phyloP scores from a whole-genome alignment of 2,888 invertebrate genomes.

The Amiota mariae region DNA sequence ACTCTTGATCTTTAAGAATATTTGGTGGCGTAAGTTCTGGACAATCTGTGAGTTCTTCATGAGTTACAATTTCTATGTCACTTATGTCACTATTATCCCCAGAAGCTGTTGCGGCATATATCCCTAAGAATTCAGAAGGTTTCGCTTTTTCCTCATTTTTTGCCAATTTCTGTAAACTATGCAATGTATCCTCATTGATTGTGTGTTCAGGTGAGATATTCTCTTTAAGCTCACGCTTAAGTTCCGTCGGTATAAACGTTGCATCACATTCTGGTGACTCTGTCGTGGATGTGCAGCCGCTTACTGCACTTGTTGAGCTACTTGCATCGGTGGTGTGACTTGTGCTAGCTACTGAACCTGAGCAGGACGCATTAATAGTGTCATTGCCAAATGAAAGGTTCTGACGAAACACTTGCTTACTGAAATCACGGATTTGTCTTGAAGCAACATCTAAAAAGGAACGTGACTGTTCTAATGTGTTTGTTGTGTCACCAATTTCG shows the following conservation, averaged over 20 bases:
- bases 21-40: slow-evolving; percentile 15
- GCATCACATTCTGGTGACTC: slow-evolving; percentile 55
- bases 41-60: slow-evolving; percentile 55
- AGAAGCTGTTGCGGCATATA: slow-evolving; percentile 36
- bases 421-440: slow-evolving; percentile 68
- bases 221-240: slow-evolving; percentile 78
- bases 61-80: slow-evolving; percentile 60
- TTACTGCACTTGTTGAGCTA: slow-evolving; percentile 22
- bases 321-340: slow-evolving; percentile 8
- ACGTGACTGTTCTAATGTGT: slow-evolving; percentile 42
- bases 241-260: slow-evolving; percentile 76
- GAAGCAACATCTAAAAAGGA: slow-evolving; percentile 71
- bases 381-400: slow-evolving; percentile 68
- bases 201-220: slow-evolving; percentile 80
- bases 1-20: neutral
- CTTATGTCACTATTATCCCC: slow-evolving; percentile 42
- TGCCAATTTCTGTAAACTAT: slow-evolving; percentile 64
- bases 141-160: slow-evolving; percentile 49
- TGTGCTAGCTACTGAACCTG: slow-evolving; percentile 3
- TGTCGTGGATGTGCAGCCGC: slow-evolving; percentile 30
- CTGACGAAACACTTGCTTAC: slow-evolving; percentile 72
- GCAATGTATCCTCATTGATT: slow-evolving; percentile 68
- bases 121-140: slow-evolving; percentile 36
- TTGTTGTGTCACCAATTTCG: slow-evolving; percentile 22
- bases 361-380: slow-evolving; percentile 26